A percentile compares a stretch with the other conserved stretches of the same genome.
Conservation (phyloP, 2,113 vertebrate species). For the Vanacampus margaritifer region DNA sequence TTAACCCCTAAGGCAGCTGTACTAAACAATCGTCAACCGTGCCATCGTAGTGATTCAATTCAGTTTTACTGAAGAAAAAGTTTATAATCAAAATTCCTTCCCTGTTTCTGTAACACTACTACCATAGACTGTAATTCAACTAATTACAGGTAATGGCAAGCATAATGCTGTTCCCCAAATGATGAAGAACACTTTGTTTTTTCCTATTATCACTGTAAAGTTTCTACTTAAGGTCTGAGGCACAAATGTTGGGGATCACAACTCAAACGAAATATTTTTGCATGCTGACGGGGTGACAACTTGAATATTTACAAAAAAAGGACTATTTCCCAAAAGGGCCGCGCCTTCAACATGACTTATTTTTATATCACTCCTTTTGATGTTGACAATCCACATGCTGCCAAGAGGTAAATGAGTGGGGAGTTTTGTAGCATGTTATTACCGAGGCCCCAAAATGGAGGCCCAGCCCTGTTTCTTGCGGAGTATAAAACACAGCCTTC, state of each 20-base stretch:
- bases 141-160: no score
- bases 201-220: no score
- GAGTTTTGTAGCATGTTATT: constrained; percentile 65
- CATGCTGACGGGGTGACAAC: neutral
- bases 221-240: no score
- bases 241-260: neutral
- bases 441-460: constrained; percentile 51
- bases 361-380: constrained; percentile 56
- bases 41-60: no score
- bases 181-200: no score
- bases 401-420: constrained; percentile 49
- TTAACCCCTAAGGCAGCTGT: no score
- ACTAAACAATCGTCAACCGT: no score
- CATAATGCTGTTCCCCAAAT: no score
- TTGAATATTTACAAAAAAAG: neutral
- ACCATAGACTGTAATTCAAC: no score
- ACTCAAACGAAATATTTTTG: neutral
- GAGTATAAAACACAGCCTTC: constrained; percentile 68
- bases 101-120: no score
- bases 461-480: constrained; percentile 33
- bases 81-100: no score
- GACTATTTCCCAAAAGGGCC: neutral
- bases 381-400: constrained; percentile 37
- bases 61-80: no score
- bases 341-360: constrained; percentile 37